Evolutionary conservation across 2,888 invertebrate genomes (phyloP), one percentile per base, ranked within the genome.

Genomic region (Meta bourneti): DNA sequence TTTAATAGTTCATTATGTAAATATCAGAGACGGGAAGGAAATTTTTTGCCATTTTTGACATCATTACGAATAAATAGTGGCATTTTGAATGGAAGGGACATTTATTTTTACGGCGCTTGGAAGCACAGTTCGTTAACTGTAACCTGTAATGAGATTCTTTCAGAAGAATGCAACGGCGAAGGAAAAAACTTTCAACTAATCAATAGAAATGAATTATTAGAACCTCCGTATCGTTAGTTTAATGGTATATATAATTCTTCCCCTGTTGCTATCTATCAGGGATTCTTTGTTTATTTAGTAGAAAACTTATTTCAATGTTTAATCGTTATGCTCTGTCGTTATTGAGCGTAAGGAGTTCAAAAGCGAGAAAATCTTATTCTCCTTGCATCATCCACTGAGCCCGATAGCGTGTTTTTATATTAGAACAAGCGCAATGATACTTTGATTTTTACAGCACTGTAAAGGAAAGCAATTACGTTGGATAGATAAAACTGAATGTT

Each of bases 1-100:
- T 51, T 86, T 86, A 77, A 78, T 86, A 78, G 70, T 74, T 86
- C 78, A 78, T 86, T 86, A 86, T 78, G 78, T 48, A 78, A 77
- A 86, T 84, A 84, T 48, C 49, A 16, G n/a, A 75, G 48, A 78
- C 48, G 20, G n/a, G 16, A 19, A 52, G 16, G 61, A 85, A 77
- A 77, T 19, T 70, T 70, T 79, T 86, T 69, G 11, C 77, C 70
- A 0, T 86, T 69, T 49, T 8, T n/a, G 74, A 81, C 80, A 69
- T 70, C 85, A 86, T 86, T 86, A 86, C 51, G n/a, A 54, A 74
- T 83, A 83, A 83, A 83, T 72, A 74, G 51, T 13, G 13, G 51
- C 70, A 51, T 86, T 69, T 20, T 51, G 52, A 70, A 71, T 48
- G 70, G 48, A 51, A 16, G 13, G 78, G 19, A 48, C 49, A 70